Conservation (phyloP, 2,113 vertebrate genomes). For the Brienomyrus longianalis region DNA sequence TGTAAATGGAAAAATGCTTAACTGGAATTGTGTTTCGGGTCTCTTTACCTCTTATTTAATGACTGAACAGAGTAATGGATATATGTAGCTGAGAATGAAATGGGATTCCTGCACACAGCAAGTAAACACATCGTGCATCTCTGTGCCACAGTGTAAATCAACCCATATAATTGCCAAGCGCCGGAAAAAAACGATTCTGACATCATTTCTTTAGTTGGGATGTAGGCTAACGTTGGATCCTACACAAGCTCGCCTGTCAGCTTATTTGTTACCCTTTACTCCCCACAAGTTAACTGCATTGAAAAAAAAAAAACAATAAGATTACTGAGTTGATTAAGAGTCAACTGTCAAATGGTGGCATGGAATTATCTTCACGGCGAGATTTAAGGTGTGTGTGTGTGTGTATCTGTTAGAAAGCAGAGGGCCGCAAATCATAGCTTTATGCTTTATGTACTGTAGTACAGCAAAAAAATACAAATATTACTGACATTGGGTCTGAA, state of each 20-base stretch:
- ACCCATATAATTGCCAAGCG: not conserved
- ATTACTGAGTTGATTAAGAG: not conserved
- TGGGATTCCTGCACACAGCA: not conserved
- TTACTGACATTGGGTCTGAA: not conserved
- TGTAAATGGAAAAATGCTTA: not conserved
- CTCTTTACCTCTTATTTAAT: not conserved
- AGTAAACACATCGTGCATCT: not conserved
- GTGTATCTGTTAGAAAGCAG: not conserved
- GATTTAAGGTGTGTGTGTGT: not conserved
- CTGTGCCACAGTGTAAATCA: not conserved
- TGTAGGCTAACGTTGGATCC: not conserved
- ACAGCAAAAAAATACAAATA: not conserved
- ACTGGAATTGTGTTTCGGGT: not conserved
- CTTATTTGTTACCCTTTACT: not conserved
- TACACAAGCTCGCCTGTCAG: not conserved
- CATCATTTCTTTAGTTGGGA: not conserved
- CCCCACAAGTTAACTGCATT: not conserved
- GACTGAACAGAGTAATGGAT: not conserved
- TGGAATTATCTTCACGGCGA: not conserved
- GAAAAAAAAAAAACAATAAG: not conserved
- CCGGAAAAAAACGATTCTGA: not conserved
- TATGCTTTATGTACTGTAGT: not conserved
- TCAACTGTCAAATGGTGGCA: not conserved
- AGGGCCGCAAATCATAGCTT: not conserved
- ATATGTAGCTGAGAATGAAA: not conserved